Percentiles rank a stretch among this genome's conserved stretches.
Evolutionary conservation across 2,797 vertebrate genomes (phyloP).

Genomic region (Gobionotothen gibberifrons): DNA sequence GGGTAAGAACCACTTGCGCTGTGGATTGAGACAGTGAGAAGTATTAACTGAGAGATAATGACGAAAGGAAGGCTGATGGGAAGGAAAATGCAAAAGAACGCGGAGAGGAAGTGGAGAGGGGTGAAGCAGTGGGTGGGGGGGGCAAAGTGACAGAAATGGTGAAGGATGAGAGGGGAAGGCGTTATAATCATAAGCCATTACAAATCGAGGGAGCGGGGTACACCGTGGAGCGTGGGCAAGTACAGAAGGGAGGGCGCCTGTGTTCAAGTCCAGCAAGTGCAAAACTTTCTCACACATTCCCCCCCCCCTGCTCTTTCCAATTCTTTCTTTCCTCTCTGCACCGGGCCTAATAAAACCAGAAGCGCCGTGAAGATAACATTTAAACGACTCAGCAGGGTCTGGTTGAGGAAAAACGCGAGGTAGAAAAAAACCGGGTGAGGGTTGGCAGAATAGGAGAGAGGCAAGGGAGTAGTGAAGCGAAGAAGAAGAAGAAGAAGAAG

Average conservation of each 20-base stretch:
- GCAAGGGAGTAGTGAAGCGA: constrained; percentile 51
- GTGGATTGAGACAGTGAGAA: constrained; percentile 67
- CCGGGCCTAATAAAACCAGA: constrained; percentile 50
- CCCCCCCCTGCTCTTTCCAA: not conserved
- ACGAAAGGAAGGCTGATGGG: constrained; percentile 74
- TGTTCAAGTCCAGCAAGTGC: constrained; percentile 46
- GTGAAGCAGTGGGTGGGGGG: not conserved
- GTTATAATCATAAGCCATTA: constrained; percentile 67
- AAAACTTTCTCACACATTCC: constrained; percentile 40
- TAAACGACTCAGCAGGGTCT: constrained; percentile 48
- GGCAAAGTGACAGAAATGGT: constrained; percentile 70
- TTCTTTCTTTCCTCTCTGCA: not conserved
- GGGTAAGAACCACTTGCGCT: constrained; percentile 70
- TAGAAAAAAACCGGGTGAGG: constrained; percentile 18
- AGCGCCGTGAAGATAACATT: constrained; percentile 50
- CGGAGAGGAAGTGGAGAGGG: constrained; percentile 59
- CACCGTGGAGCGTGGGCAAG: constrained; percentile 18
- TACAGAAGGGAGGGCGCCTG: not conserved
- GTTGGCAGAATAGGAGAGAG: constrained; percentile 42
- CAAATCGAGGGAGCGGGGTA: constrained; percentile 60
- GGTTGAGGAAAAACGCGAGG: constrained; percentile 47
- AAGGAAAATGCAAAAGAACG: constrained; percentile 70
- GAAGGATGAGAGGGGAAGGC: constrained; percentile 63
- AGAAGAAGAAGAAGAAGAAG: constrained; percentile 53
- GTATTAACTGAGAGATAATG: constrained; percentile 80